Evolutionary conservation across 2,113 vertebrate genomes (phyloP).

Genomic region (Semicossyphus pulcher): DNA sequence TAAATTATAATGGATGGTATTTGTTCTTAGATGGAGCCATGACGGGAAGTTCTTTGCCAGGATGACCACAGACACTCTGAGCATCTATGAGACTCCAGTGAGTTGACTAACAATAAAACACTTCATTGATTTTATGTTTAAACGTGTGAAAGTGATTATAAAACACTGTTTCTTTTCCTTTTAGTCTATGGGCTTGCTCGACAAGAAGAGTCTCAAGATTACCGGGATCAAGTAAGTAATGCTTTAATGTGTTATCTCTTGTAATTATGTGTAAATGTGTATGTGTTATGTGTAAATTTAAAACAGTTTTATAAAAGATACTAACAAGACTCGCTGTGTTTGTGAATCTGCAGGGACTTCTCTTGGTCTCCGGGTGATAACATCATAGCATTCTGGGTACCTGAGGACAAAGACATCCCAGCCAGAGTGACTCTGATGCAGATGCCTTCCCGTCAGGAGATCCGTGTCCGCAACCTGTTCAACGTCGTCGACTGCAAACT

Average conservation of each 20-base stretch:
- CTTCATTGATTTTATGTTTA: not conserved
- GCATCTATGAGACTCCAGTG: constrained; percentile 98
- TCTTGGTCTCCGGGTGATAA: constrained; percentile 99
- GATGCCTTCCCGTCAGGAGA: constrained; percentile 94
- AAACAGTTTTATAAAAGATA: not conserved
- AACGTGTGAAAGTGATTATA: not conserved
- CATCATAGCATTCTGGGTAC: constrained; percentile 99
- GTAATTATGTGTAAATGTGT: no score
- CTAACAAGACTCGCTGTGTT: constrained; percentile 1
- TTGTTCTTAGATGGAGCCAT: constrained; percentile 91
- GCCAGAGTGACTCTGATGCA: constrained; percentile 98
- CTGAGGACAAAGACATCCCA: constrained; percentile 98
- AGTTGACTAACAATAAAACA: constrained; percentile 55
- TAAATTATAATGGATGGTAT: not conserved
- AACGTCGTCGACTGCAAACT: constrained; percentile 98
- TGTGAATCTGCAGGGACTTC: constrained; percentile 88
- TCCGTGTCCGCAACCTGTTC: constrained; percentile 95
- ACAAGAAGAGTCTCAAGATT: constrained; percentile 99
- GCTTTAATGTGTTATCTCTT: no score
- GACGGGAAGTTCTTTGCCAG: constrained; percentile 99
- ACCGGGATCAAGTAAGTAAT: constrained; percentile 96
- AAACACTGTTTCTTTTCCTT: constrained; percentile 25
- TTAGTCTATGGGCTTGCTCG: constrained; percentile 97
- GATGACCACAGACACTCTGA: constrained; percentile 95
- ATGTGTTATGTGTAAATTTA: no score